These are phyloP conservation scores for Aquatica leii DNA, from an alignment of 2,888 invertebrate genomes.

Conservation along the genomic window DNA sequence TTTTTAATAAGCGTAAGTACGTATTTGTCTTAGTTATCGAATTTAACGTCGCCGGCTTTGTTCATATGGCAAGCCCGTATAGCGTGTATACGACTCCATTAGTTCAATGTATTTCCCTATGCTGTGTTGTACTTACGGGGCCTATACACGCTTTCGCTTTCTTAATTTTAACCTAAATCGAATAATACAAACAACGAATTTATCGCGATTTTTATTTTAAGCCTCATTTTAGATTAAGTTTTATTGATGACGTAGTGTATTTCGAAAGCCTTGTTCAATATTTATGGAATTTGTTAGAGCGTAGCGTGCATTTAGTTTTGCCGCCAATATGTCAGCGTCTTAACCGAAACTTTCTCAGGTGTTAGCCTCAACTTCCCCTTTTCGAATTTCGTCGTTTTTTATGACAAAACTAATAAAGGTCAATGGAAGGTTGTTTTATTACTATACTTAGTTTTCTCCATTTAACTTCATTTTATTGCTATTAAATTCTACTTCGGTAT, in stretches of 20 bases:
- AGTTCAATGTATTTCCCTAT: slow-evolving; percentile 58
- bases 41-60: slow-evolving; percentile 54
- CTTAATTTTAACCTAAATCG: slow-evolving; percentile 38
- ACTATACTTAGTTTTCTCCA: too few species aligned
- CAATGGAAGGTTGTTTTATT: background rate
- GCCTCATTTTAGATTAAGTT: slow-evolving; percentile 49
- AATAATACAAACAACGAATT: slow-evolving; percentile 7
- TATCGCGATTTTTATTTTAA: slow-evolving; percentile 18
- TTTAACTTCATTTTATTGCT: too few species aligned
- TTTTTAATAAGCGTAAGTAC: slow-evolving; percentile 36
- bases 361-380: background rate
- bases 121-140: slow-evolving; percentile 52
- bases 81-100: slow-evolving; percentile 62
- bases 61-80: slow-evolving; percentile 60
- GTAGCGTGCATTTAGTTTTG: slow-evolving; percentile 50
- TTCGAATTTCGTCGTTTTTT: background rate
- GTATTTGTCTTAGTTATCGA: slow-evolving; percentile 36
- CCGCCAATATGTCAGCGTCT: slow-evolving; percentile 51
- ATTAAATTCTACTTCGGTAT: too few species aligned
- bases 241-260: slow-evolving; percentile 60
- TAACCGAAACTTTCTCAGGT: slow-evolving; percentile 21
- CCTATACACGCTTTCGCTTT: slow-evolving; percentile 44
- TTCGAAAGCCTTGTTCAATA: slow-evolving; percentile 53
- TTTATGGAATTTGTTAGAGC: slow-evolving; percentile 48
- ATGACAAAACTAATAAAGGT: too few species aligned